Conservation (phyloP, 2,113 vertebrate species). For the Parus major region DNA sequence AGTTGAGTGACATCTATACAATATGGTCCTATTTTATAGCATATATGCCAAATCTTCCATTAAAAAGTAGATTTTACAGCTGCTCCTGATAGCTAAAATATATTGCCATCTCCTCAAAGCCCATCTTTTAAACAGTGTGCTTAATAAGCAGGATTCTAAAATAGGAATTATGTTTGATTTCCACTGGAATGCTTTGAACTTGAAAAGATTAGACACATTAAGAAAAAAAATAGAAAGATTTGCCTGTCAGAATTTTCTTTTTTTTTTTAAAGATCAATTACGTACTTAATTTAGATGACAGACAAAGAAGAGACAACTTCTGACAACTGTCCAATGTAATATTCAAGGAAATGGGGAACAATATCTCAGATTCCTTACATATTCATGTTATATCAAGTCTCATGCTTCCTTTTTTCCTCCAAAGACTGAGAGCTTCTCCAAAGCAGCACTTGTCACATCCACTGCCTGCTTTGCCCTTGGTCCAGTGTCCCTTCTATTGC, state of each 20-base stretch:
- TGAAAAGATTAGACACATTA: conserved; percentile 56
- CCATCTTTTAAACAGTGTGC: conserved; percentile 19
- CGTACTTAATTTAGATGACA: conserved; percentile 40
- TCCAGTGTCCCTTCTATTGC: background rate
- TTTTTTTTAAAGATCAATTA: conserved; percentile 48
- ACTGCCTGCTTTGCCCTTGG: background rate
- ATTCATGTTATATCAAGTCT: background rate
- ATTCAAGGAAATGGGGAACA: background rate
- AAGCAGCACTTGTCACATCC: background rate
- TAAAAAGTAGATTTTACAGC: conserved; percentile 30
- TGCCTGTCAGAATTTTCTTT: conserved; percentile 17
- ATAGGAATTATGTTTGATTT: conserved; percentile 53
- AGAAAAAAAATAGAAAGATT: conserved; percentile 5
- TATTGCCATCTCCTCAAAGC: conserved; percentile 1
- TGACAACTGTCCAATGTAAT: conserved; percentile 44
- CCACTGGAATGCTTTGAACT: conserved; percentile 51
- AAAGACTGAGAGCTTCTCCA: background rate
- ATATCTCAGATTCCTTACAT: conserved; percentile 8
- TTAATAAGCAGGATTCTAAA: conserved; percentile 47
- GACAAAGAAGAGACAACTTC: conserved; percentile 38
- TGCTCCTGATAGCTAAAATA: conserved; percentile 6
- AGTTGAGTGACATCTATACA: background rate
- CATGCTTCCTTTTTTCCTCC: background rate
- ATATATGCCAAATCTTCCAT: background rate
- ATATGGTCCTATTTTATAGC: background rate